Base-by-base conservation (phyloP, 2,797 vertebrate genomes). In the Pseudocheirus occidentalis region DNA sequence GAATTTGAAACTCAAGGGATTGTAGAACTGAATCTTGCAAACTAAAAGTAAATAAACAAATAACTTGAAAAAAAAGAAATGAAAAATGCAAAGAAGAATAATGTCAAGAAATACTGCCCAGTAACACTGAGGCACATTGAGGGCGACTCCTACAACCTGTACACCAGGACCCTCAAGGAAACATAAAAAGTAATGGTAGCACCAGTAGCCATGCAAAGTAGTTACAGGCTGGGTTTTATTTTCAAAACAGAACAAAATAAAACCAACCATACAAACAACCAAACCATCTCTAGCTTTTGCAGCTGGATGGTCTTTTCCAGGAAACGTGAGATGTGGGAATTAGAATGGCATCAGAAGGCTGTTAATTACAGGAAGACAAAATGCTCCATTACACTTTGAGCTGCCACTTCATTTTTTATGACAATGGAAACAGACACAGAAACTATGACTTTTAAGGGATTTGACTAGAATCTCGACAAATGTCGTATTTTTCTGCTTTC, bases 401-500 rank as follows among this genome's bases (percentile, higher is more conserved):
- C 81, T 34, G 93, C 53, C 16, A 56, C 54, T 93, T 94, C 58
- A 91, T n/a, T 73, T 73, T 87, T 92, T 96, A 0, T 90, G 90
- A 90, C 58, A 95, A 62, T 59, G 14, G 73, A 94, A 89, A n/a
- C 73, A 93, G 55, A 92, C 92, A 53, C 89, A 52, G 90, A 62
- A 58, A 92, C 18, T 0, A 54, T 58, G 55, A 59, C 52, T 52
- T 66, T 46, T 27, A 90, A 18, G 56, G 62, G 14, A 96, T 81
- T 46, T 96, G 96, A 66, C 93, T 46, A 0, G 53, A 91, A 40
- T 93, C 57, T 95, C 97, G 97, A 95, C 40, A 93, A 6, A 12
- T 0, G 13, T 98, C 98, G 96, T 66, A 98, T 95, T 92, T 92
- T 98, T 94, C 96, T 98, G 40, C 93, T 96, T 96, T 98, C 98